These are phyloP conservation scores for Tetramorium simillimum DNA, from an alignment of 1,140 invertebrate genomes.

Conservation along the genomic window DNA sequence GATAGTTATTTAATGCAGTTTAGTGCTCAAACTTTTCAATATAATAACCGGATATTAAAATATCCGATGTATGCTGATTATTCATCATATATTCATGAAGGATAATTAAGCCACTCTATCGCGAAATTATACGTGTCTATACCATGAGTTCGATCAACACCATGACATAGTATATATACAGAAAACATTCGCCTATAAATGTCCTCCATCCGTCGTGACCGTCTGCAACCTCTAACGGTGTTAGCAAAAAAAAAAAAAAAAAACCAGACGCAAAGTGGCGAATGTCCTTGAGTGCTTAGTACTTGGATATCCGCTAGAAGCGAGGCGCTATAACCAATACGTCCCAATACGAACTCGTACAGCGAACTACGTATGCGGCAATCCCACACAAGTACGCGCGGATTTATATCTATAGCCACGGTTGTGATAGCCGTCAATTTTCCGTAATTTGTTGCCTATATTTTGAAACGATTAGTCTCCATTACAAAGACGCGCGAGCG, in stretches of 20 bases:
- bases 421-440: background rate
- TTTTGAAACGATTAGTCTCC: background rate
- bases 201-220: constrained; percentile 74
- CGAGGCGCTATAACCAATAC: background rate
- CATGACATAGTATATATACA: constrained; percentile 4
- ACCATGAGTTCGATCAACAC: background rate
- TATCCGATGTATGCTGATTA: background rate
- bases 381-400: background rate
- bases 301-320: constrained; percentile 46
- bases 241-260: constrained; percentile 70
- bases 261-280: constrained; percentile 58
- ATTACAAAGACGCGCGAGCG: background rate
- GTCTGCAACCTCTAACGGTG: constrained; percentile 83
- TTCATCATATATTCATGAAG: background rate
- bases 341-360: background rate
- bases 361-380: background rate
- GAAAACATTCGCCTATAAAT: constrained; percentile 31
- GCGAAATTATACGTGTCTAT: background rate
- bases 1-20: background rate
- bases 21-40: background rate
- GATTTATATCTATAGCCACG: background rate
- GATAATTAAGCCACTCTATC: background rate
- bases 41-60: background rate
- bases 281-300: constrained; percentile 70
- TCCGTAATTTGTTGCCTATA: no score